phyloP scores from a whole-genome alignment of 2,113 vertebrate genomes.

The Sinosuthora webbiana region DNA sequence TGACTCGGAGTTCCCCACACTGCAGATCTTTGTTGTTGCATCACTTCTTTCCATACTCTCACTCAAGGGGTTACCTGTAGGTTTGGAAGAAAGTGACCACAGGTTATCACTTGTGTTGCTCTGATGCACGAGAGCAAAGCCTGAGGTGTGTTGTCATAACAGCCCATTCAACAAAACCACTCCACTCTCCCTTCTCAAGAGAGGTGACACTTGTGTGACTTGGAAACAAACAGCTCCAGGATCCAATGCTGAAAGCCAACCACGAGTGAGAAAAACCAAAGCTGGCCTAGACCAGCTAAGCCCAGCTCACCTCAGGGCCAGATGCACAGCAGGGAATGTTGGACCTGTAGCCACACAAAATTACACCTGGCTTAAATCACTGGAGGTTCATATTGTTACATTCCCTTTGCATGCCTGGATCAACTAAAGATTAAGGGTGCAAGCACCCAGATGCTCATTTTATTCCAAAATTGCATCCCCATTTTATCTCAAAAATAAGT shows the following conservation, averaged over 20 bases:
- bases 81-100: neutral
- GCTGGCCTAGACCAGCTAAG: neutral
- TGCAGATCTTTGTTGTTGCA: neutral
- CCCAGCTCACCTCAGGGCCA: neutral
- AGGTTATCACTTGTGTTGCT: neutral
- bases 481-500: neutral
- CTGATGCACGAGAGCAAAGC: neutral
- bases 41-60: neutral
- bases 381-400: neutral
- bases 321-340: rapidly evolving
- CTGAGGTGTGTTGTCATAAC: neutral
- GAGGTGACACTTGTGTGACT: neutral
- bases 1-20: neutral
- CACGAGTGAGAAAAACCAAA: neutral
- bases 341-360: neutral
- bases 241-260: neutral
- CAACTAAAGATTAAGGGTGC: neutral
- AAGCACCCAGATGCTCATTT: neutral
- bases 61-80: neutral
- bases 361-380: neutral
- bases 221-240: neutral
- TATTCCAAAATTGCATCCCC: neutral
- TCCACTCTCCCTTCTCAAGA: neutral
- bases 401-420: neutral
- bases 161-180: neutral